Base-by-base conservation (phyloP, 2,888 invertebrate genomes). In the Caenorhabditis becei region DNA sequence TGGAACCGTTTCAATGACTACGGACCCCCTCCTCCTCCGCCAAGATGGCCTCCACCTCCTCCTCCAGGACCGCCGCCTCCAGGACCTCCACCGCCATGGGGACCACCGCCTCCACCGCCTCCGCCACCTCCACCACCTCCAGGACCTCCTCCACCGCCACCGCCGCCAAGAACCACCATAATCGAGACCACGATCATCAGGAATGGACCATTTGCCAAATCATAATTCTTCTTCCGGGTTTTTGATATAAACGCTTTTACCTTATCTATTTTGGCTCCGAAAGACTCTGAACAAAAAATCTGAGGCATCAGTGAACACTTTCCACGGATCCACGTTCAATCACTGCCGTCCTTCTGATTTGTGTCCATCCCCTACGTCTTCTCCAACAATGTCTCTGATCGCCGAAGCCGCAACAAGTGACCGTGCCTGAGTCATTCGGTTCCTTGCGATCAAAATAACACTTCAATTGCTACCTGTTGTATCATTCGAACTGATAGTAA, bases 1-100 rank as follows among this genome's bases (percentile, higher is more conserved):
- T 66, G 59, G 59, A 59, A 41, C 41, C 28, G 59, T 4, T 59
- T 65, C 59, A 65, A 74, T 37, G 65, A 74, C n/a, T 74, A 74
- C 41, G 65, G 63, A 41, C 69, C 69, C 10, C 72, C 71, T n/a
- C 71, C 72, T 11, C 70, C 70, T 23, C 71, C 71, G 0, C 54
- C 53, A 28, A 53, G 71, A 47, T 44, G 41, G 35, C 71, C 71
- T 14, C 72, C 72, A 7, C 71, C 71, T 5, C 71, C 71, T 4
- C 58, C 58, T 35, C 74, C n/a, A n/a, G n/a, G n/a, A n/a, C n/a
- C n/a, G n/a, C n/a, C 74, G 20, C 59, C 59, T 16, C 59, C 59
- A 18, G 62, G 71, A 41, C 65, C 65, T 14, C 74, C 74, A 18
- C 74, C 74, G 7, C 65, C 65, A 35, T 63, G 47, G 14, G 63